Conservation (phyloP, 1,140 invertebrate genomes). For the Anthonomus grandis region DNA sequence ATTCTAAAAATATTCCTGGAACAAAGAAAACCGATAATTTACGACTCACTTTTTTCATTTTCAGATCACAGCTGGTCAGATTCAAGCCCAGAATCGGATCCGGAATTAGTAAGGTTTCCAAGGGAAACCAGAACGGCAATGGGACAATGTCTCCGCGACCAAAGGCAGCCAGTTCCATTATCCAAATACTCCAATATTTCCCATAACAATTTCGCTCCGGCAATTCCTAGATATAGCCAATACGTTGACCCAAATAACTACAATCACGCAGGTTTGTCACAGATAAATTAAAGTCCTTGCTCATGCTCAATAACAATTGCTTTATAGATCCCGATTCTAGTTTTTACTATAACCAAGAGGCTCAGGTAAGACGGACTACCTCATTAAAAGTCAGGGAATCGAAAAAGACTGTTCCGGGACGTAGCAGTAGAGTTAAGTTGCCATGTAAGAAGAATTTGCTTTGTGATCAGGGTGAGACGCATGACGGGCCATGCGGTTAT, state of each 20-base stretch:
- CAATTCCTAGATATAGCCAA: slow-evolving; percentile 4
- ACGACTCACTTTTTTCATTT: no score
- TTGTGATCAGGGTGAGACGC: slow-evolving; percentile 20
- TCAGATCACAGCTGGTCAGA: not conserved
- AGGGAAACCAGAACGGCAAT: slow-evolving; percentile 27
- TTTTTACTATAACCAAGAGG: no score
- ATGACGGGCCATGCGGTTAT: slow-evolving; percentile 9
- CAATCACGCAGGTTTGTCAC: no score
- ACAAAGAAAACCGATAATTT: no score
- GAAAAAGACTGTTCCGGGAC: not conserved
- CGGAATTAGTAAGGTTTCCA: slow-evolving; percentile 20
- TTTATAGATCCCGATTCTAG: no score
- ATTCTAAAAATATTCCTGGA: no score
- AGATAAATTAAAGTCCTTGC: no score
- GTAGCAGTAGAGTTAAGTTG: not conserved
- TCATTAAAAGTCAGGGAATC: no score
- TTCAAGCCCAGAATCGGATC: not conserved
- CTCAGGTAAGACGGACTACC: no score
- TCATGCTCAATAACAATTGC: no score
- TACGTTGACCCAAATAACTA: no score
- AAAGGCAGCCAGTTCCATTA: slow-evolving; percentile 15
- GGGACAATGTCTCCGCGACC: slow-evolving; percentile 10
- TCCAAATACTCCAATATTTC: slow-evolving; percentile 17
- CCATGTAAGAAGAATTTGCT: slow-evolving; percentile 20
- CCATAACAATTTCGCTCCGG: slow-evolving; percentile 13